Conservation (phyloP, 2,113 vertebrate species). For the Chionomys nivalis region DNA sequence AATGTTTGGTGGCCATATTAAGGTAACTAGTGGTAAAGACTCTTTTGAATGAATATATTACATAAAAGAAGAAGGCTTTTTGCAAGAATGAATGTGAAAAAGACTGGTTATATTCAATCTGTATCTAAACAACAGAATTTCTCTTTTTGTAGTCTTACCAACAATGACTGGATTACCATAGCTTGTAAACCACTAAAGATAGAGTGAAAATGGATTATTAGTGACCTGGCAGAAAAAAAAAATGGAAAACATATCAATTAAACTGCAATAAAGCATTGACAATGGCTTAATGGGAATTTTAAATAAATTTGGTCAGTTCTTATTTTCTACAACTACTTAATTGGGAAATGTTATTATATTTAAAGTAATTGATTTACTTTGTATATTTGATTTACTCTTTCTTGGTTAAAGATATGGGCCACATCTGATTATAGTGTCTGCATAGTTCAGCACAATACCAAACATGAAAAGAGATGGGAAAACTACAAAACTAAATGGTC, state of each 20-base stretch:
- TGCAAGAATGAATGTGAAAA: not conserved
- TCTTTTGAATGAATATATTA: not conserved
- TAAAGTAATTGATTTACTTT: not conserved
- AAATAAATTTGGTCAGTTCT: slow-evolving; percentile 25
- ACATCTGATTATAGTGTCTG: not conserved
- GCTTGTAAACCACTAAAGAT: not conserved
- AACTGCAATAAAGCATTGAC: not conserved
- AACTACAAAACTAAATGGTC: slow-evolving; percentile 37
- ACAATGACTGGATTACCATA: not conserved
- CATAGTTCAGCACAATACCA: not conserved
- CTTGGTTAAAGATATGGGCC: not conserved
- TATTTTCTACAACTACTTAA: not conserved
- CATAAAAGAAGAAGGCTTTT: not conserved
- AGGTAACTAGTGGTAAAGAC: not conserved
- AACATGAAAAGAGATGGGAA: not conserved
- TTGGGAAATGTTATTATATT: slow-evolving; percentile 1
- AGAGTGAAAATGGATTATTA: not conserved
- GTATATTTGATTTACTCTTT: not conserved
- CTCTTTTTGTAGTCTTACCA: not conserved
- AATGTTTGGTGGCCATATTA: not conserved
- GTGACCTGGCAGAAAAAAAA: not conserved
- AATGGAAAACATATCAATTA: slow-evolving; percentile 22
- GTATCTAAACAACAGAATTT: not conserved
- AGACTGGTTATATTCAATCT: not conserved
- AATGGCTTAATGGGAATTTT: not conserved